Percentiles rank a stretch among this genome's conserved stretches.
Evolutionary conservation across 2,888 invertebrate species (phyloP).

Genomic region (Melieria picta): DNA sequence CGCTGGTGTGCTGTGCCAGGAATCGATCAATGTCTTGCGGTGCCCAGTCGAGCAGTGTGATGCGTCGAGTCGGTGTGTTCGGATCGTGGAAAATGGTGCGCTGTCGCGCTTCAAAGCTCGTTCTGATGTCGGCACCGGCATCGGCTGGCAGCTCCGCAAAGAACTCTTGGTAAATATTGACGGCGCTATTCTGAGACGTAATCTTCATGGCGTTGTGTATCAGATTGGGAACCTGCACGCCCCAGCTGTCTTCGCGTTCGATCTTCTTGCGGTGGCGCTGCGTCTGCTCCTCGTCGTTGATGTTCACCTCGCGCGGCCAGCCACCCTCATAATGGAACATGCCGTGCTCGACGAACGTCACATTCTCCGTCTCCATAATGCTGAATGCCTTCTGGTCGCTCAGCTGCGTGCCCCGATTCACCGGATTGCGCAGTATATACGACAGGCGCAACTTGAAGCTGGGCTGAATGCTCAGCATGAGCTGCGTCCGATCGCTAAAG

Average conservation of each 20-base stretch:
- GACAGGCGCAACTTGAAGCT: constrained; percentile 68
- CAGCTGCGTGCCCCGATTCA: constrained; percentile 71
- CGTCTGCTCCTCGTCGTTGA: constrained; percentile 76
- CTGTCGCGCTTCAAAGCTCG: constrained; percentile 71
- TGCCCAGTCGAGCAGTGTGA: constrained; percentile 74
- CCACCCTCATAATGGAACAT: constrained; percentile 84
- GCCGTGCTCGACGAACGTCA: constrained; percentile 65
- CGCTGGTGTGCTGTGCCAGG: constrained; percentile 52
- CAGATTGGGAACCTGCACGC: constrained; percentile 69
- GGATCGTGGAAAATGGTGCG: constrained; percentile 76
- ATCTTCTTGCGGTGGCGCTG: constrained; percentile 79
- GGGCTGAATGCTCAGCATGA: constrained; percentile 72
- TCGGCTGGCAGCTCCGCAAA: constrained; percentile 70
- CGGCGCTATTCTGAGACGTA: constrained; percentile 77
- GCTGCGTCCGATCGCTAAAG: constrained; percentile 74
- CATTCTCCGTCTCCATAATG: constrained; percentile 60
- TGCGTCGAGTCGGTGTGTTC: constrained; percentile 64
- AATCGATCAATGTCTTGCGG: constrained; percentile 68
- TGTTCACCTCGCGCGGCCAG: constrained; percentile 82
- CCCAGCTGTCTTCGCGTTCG: constrained; percentile 81
- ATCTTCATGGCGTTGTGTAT: constrained; percentile 45
- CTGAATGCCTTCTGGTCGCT: constrained; percentile 65
- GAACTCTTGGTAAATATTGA: constrained; percentile 83
- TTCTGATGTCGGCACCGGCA: constrained; percentile 66
- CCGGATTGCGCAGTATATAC: constrained; percentile 72